These are phyloP conservation scores for Malurus cyaneus DNA, from an alignment of 2,113 vertebrate genomes.

Conservation along the genomic window DNA sequence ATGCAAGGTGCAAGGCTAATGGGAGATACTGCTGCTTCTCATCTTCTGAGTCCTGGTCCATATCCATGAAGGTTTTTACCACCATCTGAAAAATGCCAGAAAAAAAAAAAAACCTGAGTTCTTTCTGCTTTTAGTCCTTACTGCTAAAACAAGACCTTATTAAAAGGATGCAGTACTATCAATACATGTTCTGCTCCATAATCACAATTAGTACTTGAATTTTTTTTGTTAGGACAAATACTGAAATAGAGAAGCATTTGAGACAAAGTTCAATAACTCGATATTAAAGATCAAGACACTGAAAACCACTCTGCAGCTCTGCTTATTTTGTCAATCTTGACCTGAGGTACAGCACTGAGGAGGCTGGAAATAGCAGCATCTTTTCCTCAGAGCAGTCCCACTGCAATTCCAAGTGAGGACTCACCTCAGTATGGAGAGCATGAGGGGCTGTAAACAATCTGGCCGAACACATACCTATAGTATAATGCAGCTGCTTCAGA, in stretches of 20 bases:
- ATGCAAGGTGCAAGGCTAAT: conserved; percentile 95
- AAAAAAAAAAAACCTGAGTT: neutral
- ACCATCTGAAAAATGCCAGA: conserved; percentile 84
- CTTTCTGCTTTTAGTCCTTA: neutral
- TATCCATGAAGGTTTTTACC: conserved; percentile 99
- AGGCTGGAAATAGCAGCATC: neutral
- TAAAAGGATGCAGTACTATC: neutral
- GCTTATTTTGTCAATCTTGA: neutral
- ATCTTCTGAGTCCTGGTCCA: conserved; percentile 99
- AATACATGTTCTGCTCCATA: neutral
- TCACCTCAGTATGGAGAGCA: neutral
- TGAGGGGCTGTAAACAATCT: neutral
- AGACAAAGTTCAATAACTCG: neutral
- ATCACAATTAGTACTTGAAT: neutral
- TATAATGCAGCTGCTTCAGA: neutral
- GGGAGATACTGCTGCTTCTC: conserved; percentile 98
- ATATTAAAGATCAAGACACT: neutral
- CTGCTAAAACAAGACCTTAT: neutral
- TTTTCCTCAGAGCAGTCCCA: neutral
- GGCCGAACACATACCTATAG: neutral
- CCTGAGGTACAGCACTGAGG: neutral
- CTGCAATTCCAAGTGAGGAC: neutral
- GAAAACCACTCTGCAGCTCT: neutral
- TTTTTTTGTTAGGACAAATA: neutral
- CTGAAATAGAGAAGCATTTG: neutral